Evolutionary conservation across 2,113 vertebrate species (phyloP), one percentile per base, ranked within the genome.

Genomic region (Oryzias javanicus): DNA sequence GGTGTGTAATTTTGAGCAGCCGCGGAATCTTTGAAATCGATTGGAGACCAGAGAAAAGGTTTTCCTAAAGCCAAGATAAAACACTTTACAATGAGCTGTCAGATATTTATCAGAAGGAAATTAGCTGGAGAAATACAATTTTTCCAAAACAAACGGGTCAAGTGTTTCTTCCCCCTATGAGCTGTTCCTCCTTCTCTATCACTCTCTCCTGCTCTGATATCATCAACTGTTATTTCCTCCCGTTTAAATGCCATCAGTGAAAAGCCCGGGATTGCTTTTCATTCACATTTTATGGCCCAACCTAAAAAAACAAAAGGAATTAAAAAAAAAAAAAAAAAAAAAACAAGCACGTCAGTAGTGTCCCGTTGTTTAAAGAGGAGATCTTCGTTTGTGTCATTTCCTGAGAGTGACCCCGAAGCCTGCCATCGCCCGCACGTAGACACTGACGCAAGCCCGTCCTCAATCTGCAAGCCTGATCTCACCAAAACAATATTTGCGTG

Each of bases 101-200:
- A 88, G 89, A 91, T 91, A 83, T 82, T 87, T 91, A 91, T 91
- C 91, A 83, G 76, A 76, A 82, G 89, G 87, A 90, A 92, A 91
- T 91, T 90, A 91, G 86, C 79, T 68, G 74, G 35, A 86, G 76
- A 76, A 84, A 89, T 86, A 86, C 49, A 49, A 81, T 85, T 89
- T 86, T 82, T 74, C 80, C 79, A 77, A 91, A 91, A 92, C 88
- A 92, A 90, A 86, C 84, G 87, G 84, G 83, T 85, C 86, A 87
- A 91, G 83, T 77, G 74, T 88, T 87, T 55, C 72, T 72, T 64
- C 64, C 70, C 64, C 68, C 60, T 45, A 49, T 41, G 53, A 74
- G 56, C 67, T 58, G 67, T 70, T 74, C 66, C 49, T 58, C 49
- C 49, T 44, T 50, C 27, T 61, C 53, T 42, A 55, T 70, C 49